These are phyloP conservation scores for Camelus bactrianus DNA, from an alignment of 2,113 vertebrate species.

Conservation along the genomic window DNA sequence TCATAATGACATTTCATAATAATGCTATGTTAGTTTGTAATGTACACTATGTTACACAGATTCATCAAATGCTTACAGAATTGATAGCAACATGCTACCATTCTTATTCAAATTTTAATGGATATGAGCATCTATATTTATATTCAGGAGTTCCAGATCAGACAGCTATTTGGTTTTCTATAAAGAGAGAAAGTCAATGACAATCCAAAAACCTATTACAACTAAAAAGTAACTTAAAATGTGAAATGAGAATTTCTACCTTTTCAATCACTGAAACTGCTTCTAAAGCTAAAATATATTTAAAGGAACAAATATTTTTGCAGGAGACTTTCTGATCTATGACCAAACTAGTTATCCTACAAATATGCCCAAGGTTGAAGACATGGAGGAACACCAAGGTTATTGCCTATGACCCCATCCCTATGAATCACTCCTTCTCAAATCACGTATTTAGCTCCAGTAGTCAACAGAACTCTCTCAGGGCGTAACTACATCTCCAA, in stretches of 20 bases:
- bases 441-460: neutral
- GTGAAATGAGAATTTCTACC: conserved; percentile 63
- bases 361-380: neutral
- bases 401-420: neutral
- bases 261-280: conserved; percentile 53
- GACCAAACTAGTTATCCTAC: conserved; percentile 31
- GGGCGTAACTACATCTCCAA: neutral
- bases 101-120: conserved; percentile 82
- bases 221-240: conserved; percentile 68
- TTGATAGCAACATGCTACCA: conserved; percentile 67
- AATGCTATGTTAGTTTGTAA: conserved; percentile 66
- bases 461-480: neutral
- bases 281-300: conserved; percentile 32
- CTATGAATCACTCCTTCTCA: neutral
- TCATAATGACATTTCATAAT: conserved; percentile 80
- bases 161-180: conserved; percentile 67
- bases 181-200: conserved; percentile 68
- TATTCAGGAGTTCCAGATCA: conserved; percentile 63
- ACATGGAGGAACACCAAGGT: neutral
- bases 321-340: conserved; percentile 27
- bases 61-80: conserved; percentile 75
- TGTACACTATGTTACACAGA: conserved; percentile 71
- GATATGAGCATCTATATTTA: conserved; percentile 69
- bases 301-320: conserved; percentile 48
- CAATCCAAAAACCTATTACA: conserved; percentile 59